These are phyloP conservation scores for Chironomus riparius DNA, from an alignment of 2,888 invertebrate genomes.

Conservation along the genomic window DNA sequence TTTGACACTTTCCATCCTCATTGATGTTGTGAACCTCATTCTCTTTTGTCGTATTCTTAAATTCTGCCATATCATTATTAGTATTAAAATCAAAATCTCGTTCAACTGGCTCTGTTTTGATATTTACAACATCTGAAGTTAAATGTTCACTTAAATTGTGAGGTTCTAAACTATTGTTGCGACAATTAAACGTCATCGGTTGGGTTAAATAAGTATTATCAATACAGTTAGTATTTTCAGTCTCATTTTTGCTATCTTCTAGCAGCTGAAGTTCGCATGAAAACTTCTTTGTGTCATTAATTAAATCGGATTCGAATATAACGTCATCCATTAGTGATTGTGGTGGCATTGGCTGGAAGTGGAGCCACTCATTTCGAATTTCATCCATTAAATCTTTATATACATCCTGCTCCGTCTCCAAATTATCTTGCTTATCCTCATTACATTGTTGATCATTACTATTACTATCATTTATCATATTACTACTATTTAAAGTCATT, in stretches of 20 bases:
- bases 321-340: constrained; percentile 31
- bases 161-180: constrained; percentile 1
- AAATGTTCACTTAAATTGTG: not conserved
- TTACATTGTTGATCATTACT: not conserved
- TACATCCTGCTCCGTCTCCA: not conserved
- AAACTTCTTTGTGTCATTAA: constrained; percentile 6
- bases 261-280: constrained; percentile 13
- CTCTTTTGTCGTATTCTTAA: not conserved
- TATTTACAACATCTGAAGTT: not conserved
- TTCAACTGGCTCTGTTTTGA: constrained; percentile 17
- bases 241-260: not conserved
- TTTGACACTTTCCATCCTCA: not conserved
- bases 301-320: constrained; percentile 13
- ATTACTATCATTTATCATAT: not conserved
- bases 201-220: constrained; percentile 15
- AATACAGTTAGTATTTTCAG: constrained; percentile 1
- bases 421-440: not conserved
- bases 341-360: constrained; percentile 42
- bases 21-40: not conserved
- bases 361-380: constrained; percentile 40
- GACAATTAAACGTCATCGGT: constrained; percentile 11
- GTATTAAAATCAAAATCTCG: not conserved
- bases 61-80: not conserved
- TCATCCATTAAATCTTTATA: constrained; percentile 39
- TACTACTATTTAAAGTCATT: not conserved